Evolutionary conservation across 1,140 invertebrate genomes (phyloP).

Genomic region (Sitodiplosis mosellana): DNA sequence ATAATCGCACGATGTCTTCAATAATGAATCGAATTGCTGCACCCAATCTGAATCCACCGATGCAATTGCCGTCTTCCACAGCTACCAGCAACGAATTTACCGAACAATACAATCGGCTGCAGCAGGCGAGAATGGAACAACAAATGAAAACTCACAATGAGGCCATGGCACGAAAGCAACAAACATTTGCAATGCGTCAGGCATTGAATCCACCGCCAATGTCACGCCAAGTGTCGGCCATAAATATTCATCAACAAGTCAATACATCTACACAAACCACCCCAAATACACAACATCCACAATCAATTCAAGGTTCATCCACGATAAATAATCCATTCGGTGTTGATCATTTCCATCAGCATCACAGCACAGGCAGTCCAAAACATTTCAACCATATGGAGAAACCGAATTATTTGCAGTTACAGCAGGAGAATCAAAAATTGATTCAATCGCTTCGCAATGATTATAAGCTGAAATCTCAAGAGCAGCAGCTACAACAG

Average conservation of each 20-base stretch:
- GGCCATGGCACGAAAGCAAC: conserved; percentile 36
- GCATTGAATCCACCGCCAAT: conserved; percentile 22
- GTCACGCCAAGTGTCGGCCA: no score
- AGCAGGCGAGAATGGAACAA: conserved; percentile 38
- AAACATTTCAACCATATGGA: conserved; percentile 4
- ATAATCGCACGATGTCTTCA: background rate
- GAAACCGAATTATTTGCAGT: conserved; percentile 5
- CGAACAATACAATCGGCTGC: conserved; percentile 32
- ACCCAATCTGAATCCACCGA: conserved; percentile 3
- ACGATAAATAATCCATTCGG: conserved; percentile 8
- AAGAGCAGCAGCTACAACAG: conserved; percentile 7
- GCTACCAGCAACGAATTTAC: conserved; percentile 26
- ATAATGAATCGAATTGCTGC: background rate
- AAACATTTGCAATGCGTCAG: conserved; percentile 37
- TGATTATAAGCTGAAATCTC: no score
- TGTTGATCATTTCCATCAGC: conserved; percentile 3
- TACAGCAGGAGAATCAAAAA: conserved; percentile 6
- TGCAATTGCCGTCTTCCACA: no score
- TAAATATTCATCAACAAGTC: no score
- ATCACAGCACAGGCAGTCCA: background rate
- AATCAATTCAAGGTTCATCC: conserved; percentile 30
- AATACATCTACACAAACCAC: no score
- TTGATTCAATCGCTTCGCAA: background rate
- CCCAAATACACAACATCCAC: no score
- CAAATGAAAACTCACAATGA: conserved; percentile 38